Evolutionary conservation across 2,888 invertebrate genomes (phyloP).

Genomic region (Cryptus armator): DNA sequence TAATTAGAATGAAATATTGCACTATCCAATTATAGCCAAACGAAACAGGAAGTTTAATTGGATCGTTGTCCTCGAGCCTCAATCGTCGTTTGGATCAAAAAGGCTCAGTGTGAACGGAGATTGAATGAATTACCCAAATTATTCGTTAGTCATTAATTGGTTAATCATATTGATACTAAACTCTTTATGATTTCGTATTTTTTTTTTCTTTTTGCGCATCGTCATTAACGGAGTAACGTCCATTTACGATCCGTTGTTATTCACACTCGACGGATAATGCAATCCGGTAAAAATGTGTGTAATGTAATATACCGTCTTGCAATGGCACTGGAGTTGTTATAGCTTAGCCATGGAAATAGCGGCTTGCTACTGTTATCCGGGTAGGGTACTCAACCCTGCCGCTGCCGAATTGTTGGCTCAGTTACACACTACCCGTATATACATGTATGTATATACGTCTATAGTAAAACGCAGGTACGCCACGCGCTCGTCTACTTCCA

Average conservation of each 20-base stretch:
- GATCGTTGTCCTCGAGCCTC: neutral
- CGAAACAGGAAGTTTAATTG: slow-evolving; percentile 30
- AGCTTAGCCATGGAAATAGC: slow-evolving; percentile 40
- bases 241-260: slow-evolving; percentile 24
- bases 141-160: too few relatives aligned
- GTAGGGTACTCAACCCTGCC: slow-evolving; percentile 46
- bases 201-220: too few relatives aligned
- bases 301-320: neutral
- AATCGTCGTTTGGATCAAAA: neutral
- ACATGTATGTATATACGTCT: slow-evolving; percentile 16
- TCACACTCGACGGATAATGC: slow-evolving; percentile 27
- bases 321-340: slow-evolving; percentile 5
- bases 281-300: slow-evolving; percentile 46
- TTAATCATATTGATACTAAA: too few relatives aligned
- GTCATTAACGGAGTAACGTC: neutral
- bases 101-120: slow-evolving; percentile 1
- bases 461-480: slow-evolving; percentile 26
- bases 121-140: neutral
- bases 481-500: slow-evolving; percentile 56
- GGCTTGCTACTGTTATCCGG: slow-evolving; percentile 50
- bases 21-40: slow-evolving; percentile 39
- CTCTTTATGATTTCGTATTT: too few relatives aligned
- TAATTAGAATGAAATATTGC: slow-evolving; percentile 35
- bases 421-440: neutral
- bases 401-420: slow-evolving; percentile 55